Conservation (phyloP, 2,888 invertebrate species). For the Cabera pusaria region DNA sequence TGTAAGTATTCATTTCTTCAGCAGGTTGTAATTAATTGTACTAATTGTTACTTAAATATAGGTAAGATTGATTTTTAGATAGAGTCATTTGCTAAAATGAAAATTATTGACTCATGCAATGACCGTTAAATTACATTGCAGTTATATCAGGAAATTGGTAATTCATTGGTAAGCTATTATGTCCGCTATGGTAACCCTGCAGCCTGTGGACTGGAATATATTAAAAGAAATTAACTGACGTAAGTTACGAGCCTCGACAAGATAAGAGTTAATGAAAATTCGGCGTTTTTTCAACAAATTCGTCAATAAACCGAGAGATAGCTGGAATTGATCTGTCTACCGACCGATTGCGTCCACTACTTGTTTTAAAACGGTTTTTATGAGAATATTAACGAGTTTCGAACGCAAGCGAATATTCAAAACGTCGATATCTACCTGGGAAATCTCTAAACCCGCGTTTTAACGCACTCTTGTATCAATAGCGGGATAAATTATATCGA, state of each 20-base stretch:
- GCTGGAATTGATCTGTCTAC: slow-evolving; percentile 63
- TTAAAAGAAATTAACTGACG: slow-evolving; percentile 76
- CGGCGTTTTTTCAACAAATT: slow-evolving; percentile 70
- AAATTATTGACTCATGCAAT: too few relatives aligned
- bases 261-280: slow-evolving; percentile 78
- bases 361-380: slow-evolving; percentile 27
- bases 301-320: slow-evolving; percentile 55
- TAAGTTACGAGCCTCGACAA: slow-evolving; percentile 67
- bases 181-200: slow-evolving; percentile 16
- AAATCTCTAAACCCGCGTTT: neutral
- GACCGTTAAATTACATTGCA: too few relatives aligned
- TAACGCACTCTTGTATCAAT: too few relatives aligned
- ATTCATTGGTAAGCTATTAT: neutral
- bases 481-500: too few relatives aligned
- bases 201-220: slow-evolving; percentile 56
- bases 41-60: too few relatives aligned
- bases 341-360: slow-evolving; percentile 28
- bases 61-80: too few relatives aligned
- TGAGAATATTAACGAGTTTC: slow-evolving; percentile 1
- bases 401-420: neutral
- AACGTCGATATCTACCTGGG: neutral
- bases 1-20: too few relatives aligned
- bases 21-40: too few relatives aligned
- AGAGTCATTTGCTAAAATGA: too few relatives aligned
- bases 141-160: too few relatives aligned